Conservation (phyloP, 2,888 invertebrate genomes). For the Lochmaea crataegi region DNA sequence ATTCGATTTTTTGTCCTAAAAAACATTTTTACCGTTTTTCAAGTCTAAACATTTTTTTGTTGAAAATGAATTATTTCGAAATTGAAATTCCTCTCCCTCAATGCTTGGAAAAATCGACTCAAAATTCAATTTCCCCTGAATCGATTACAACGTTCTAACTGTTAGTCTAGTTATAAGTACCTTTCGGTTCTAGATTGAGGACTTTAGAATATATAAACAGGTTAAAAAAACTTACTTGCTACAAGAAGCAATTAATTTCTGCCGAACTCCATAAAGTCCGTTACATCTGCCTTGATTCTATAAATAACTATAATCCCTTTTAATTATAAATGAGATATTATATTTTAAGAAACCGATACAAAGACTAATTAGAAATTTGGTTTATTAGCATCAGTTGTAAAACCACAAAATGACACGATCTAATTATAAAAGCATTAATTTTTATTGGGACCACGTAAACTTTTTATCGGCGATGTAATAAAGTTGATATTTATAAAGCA, state of each 20-base stretch:
- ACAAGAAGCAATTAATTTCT: background rate
- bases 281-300: background rate
- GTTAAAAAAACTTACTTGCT: background rate
- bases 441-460: background rate
- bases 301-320: background rate
- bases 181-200: too few relatives aligned
- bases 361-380: background rate
- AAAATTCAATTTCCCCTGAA: too few relatives aligned
- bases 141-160: too few relatives aligned
- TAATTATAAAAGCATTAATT: conserved; percentile 4
- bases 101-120: too few relatives aligned
- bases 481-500: background rate
- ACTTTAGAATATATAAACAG: background rate
- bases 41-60: too few relatives aligned
- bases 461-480: background rate
- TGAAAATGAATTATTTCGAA: too few relatives aligned
- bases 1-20: too few relatives aligned
- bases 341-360: background rate
- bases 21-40: too few relatives aligned
- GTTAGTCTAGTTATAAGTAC: too few relatives aligned
- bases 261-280: background rate
- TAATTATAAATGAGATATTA: background rate
- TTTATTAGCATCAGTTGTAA: background rate
- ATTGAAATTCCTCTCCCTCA: too few relatives aligned
- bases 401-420: conserved; percentile 2